Evolutionary conservation across 2,113 vertebrate species (phyloP).

Genomic region (Glareola pratincola): DNA sequence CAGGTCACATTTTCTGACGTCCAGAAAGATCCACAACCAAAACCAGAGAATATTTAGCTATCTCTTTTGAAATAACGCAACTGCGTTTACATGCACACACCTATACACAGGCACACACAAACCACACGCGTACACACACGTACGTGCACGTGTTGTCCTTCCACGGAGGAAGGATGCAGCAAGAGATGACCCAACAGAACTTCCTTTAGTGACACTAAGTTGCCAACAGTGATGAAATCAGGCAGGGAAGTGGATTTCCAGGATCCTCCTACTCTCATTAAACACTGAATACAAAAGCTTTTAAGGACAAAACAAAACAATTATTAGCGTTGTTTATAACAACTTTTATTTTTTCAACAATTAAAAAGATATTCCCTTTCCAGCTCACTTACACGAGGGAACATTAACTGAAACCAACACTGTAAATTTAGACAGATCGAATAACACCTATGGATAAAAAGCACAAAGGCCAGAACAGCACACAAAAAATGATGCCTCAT

Average conservation of each 20-base stretch:
- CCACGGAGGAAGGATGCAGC: background rate
- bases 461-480: background rate
- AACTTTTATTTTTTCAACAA: background rate
- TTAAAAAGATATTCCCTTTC: background rate
- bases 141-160: fast-evolving
- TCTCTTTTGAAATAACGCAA: background rate
- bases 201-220: background rate
- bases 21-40: background rate
- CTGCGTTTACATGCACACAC: too few relatives aligned
- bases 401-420: background rate
- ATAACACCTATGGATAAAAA: background rate
- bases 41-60: background rate
- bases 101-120: too few relatives aligned
- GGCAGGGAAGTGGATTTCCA: background rate
- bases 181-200: background rate
- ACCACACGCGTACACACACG: fast-evolving
- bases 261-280: background rate
- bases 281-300: background rate
- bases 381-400: background rate
- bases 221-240: background rate
- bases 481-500: background rate
- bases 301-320: background rate
- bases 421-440: background rate
- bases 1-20: background rate
- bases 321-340: background rate